phyloP scores from a whole-genome alignment of 2,113 vertebrate species.

The Nicator chloris region DNA sequence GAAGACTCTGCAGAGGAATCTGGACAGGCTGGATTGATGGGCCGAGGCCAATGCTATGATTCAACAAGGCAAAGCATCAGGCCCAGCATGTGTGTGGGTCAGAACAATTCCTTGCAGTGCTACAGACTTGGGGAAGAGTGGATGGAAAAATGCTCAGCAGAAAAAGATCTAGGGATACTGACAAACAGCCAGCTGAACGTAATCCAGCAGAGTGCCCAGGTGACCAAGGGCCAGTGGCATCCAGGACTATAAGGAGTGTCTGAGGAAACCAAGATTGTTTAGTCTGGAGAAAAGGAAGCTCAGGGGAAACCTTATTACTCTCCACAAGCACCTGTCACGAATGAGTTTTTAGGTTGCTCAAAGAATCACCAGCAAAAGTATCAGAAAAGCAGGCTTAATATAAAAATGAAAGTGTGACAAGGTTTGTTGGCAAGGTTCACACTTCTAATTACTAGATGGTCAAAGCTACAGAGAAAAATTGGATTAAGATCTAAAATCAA shows the following conservation, averaged over 20 bases:
- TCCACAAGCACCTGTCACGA: neutral
- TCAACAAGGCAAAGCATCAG: neutral
- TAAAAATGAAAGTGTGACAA: neutral
- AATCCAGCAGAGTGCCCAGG: neutral
- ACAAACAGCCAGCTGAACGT: neutral
- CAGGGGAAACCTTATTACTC: neutral
- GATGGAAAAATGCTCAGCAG: neutral
- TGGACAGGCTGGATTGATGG: neutral
- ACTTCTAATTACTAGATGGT: neutral
- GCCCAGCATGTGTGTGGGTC: neutral
- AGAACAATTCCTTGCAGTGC: neutral
- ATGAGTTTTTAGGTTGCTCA: neutral
- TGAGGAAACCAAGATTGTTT: neutral
- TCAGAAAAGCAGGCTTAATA: neutral
- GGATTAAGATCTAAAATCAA: neutral
- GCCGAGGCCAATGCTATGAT: neutral
- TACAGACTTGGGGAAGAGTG: neutral
- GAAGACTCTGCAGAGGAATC: neutral
- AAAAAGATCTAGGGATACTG: neutral
- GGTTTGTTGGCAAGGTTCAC: neutral
- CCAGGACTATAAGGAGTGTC: neutral
- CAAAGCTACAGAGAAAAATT: neutral
- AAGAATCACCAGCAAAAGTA: neutral
- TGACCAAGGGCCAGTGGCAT: neutral
- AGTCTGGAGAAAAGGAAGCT: neutral